Base-by-base conservation (phyloP, 2,888 invertebrate genomes). In the Stenoptilia bipunctidactyla region DNA sequence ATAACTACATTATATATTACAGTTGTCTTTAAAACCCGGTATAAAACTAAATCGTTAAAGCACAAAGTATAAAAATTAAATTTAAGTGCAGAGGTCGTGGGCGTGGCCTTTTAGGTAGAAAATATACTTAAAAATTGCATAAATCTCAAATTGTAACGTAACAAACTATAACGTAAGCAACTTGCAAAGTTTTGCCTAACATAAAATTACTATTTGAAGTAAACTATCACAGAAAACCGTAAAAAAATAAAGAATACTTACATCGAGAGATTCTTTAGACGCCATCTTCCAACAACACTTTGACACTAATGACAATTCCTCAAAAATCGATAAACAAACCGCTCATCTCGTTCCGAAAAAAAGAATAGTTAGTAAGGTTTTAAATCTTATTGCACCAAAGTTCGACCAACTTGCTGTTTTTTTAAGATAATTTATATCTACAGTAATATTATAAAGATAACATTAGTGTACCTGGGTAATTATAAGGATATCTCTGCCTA, bases 181-280 rank as follows among this genome's bases (percentile, higher is more conserved):
- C 8, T 30, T 30, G n/a, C n/a, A 30, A 30, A 8, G 30, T 30
- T 30, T 30, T n/a, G 3, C 4, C 30, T 3, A 4, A 30, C 10
- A 3, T 10, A 4, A 12, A 30, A 8, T 30, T 3, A 30, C 12
- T 4, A 12, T 30, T 8, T n/a, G 4, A 37, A 27, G 36, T 37
- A 45, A 46, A 50, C 43, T 39, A 44, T 40, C 42, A 48, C 41
- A 47, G 43, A 41, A 48, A 51, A 44, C 45, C n/a, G n/a, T 50
- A 47, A 44, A 58, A 51, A 60, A 59, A 55, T 56, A 48, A 45
- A 49, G 40, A 53, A 58, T 69, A 83, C 83, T 83, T 56, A 83
- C 83, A 63, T 83, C 83, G 45, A 83, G 71, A 57, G 83, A 83
- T 62, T 83, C 83, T 77, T 83, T 83, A 47, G 83, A 83, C 83